Conservation (phyloP, 2,113 vertebrate species). For the Oreochromis aureus region DNA sequence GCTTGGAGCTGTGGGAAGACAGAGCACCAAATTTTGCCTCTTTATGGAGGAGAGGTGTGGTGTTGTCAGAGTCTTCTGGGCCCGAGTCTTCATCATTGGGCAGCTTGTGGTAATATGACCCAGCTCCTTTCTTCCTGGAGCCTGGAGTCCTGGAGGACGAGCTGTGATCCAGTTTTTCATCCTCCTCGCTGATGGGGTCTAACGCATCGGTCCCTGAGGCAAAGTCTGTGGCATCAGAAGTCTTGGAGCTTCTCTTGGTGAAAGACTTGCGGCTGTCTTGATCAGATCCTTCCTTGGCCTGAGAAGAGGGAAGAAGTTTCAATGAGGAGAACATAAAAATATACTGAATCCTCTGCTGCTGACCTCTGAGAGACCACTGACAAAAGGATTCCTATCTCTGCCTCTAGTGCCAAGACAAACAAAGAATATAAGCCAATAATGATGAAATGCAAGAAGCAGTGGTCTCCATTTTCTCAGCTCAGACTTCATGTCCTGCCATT, state of each 20-base stretch:
- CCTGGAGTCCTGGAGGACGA: conserved; percentile 74
- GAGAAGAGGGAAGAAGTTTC: conserved; percentile 16
- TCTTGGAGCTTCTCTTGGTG: conserved; percentile 77
- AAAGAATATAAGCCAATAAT: conserved; percentile 19
- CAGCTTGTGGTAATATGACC: conserved; percentile 85
- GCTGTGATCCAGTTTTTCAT: conserved; percentile 88
- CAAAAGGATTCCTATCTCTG: not conserved
- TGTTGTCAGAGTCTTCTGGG: conserved; percentile 87
- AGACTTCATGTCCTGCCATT: not conserved
- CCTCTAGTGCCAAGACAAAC: conserved; percentile 35
- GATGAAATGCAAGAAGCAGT: conserved; percentile 22
- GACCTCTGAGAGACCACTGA: conserved; percentile 8
- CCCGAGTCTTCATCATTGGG: conserved; percentile 90
- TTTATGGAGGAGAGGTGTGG: conserved; percentile 85
- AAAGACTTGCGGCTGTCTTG: conserved; percentile 84
- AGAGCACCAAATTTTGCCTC: conserved; percentile 55
- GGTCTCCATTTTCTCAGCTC: not conserved
- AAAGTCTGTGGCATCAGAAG: conserved; percentile 79
- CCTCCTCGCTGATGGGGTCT: conserved; percentile 96
- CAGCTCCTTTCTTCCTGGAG: conserved; percentile 78
- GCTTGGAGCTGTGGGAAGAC: conserved; percentile 47
- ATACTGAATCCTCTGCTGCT: not conserved
- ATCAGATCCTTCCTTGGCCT: conserved; percentile 78
- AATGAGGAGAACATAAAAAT: conserved; percentile 30
- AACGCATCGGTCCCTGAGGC: conserved; percentile 79